Evolutionary conservation across 2,888 invertebrate species (phyloP).

Genomic region (Tinea pellionella): DNA sequence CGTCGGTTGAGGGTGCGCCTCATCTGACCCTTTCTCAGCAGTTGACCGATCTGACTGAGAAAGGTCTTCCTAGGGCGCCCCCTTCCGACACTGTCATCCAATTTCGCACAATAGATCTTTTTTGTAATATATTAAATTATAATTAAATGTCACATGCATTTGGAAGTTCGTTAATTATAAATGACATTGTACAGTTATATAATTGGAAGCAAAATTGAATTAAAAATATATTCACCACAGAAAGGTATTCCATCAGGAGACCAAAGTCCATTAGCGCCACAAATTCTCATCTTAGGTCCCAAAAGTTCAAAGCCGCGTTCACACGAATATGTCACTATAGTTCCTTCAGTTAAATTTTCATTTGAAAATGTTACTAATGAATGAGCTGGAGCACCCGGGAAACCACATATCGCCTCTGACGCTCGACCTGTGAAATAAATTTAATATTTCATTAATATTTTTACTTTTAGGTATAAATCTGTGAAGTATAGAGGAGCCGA

Average conservation of each 20-base stretch:
- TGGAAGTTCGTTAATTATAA: too few species aligned
- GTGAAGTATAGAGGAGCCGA: too few species aligned
- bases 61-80: too few species aligned
- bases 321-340: constrained; percentile 86
- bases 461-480: not conserved
- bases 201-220: too few species aligned
- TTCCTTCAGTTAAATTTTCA: constrained; percentile 65
- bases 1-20: too few species aligned
- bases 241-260: constrained; percentile 92
- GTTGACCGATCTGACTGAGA: too few species aligned
- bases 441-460: not conserved
- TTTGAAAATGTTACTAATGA: constrained; percentile 83
- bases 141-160: not conserved
- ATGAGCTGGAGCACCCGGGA: constrained; percentile 93
- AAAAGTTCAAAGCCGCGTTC: constrained; percentile 91
- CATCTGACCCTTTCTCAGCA: too few species aligned
- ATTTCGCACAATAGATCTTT: too few species aligned
- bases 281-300: constrained; percentile 85
- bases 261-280: constrained; percentile 81
- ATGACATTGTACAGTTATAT: too few species aligned
- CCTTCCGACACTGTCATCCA: too few species aligned
- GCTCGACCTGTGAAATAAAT: constrained; percentile 29
- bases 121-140: not conserved
- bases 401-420: constrained; percentile 71
- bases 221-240: constrained; percentile 80